Evolutionary conservation across 2,113 vertebrate genomes (phyloP).

Genomic region (Prunella fulvescens): DNA sequence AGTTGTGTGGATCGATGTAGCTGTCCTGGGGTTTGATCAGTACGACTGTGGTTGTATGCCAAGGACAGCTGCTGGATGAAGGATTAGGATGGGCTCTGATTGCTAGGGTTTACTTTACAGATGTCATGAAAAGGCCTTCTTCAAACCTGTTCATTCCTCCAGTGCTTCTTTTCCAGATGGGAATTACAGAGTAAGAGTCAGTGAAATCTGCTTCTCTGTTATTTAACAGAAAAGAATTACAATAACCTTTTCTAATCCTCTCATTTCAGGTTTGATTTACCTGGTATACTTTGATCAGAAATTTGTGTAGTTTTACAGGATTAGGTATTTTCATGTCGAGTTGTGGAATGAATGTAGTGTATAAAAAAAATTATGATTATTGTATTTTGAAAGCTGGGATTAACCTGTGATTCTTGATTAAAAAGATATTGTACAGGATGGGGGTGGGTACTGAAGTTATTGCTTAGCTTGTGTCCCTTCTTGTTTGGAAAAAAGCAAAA

Average conservation of each 20-base stretch:
- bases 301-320: constrained; percentile 83
- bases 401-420: constrained; percentile 80
- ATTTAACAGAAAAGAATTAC: constrained; percentile 77
- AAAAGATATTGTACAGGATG: constrained; percentile 57
- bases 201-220: constrained; percentile 92
- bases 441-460: background rate
- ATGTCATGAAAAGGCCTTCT: constrained; percentile 65
- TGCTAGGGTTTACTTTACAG: constrained; percentile 62
- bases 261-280: constrained; percentile 87
- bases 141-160: constrained; percentile 62
- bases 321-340: constrained; percentile 80
- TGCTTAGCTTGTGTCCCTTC: background rate
- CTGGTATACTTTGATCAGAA: constrained; percentile 80
- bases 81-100: constrained; percentile 53
- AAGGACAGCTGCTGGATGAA: constrained; percentile 48
- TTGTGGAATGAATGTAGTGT: constrained; percentile 81
- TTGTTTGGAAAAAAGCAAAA: background rate
- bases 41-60: background rate
- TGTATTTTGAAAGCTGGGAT: constrained; percentile 80
- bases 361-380: constrained; percentile 65
- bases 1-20: background rate
- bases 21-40: constrained; percentile 7
- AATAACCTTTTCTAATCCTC: constrained; percentile 84
- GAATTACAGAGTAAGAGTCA: constrained; percentile 75
- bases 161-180: constrained; percentile 74